Conservation (phyloP, 2,113 vertebrate genomes). For the Xerus inauris region DNA sequence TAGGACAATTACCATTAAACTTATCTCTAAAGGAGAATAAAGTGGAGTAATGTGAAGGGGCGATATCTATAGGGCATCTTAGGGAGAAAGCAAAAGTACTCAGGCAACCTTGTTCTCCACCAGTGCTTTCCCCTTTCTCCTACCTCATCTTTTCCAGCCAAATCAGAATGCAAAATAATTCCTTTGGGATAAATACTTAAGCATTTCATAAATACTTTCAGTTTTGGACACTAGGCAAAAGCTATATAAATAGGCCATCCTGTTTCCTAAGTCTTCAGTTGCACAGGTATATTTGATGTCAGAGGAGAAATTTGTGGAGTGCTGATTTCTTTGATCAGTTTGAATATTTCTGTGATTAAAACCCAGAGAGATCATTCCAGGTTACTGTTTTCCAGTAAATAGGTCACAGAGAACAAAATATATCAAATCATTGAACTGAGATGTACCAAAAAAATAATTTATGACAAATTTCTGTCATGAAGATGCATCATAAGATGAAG, state of each 20-base stretch:
- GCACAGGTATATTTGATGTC: fast-evolving
- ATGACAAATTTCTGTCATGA: background rate
- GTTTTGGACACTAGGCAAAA: background rate
- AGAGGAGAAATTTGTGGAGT: background rate
- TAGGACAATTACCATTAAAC: background rate
- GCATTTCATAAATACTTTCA: background rate
- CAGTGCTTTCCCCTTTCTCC: background rate
- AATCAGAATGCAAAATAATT: background rate
- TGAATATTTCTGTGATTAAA: background rate
- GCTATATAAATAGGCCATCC: fast-evolving
- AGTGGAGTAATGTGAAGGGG: background rate
- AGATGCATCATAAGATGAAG: background rate
- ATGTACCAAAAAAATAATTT: background rate
- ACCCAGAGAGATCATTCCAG: background rate
- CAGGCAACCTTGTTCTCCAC: too few relatives aligned
- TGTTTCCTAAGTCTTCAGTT: background rate
- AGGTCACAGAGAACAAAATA: background rate
- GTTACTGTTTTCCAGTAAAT: background rate
- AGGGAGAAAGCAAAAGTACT: background rate
- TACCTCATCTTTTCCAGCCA: background rate
- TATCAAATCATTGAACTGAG: background rate
- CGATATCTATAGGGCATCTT: background rate
- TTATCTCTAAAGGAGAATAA: background rate
- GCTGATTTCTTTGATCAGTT: background rate
- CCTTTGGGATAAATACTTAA: background rate